Conservation (phyloP, 2,888 invertebrate genomes). For the Tenthredo amoena region DNA sequence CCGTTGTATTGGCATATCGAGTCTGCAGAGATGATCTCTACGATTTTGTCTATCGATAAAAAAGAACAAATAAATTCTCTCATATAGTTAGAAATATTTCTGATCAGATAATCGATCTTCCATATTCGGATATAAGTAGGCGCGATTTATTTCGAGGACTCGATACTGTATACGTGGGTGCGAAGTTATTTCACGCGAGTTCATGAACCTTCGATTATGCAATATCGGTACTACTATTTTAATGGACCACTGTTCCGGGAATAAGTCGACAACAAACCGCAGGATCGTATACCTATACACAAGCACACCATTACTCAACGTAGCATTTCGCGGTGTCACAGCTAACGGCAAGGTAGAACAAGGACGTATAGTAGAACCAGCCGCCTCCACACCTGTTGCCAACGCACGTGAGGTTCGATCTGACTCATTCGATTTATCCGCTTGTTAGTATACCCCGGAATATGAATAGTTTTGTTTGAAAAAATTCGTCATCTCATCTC, state of each 20-base stretch:
- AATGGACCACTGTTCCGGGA: constrained; percentile 17
- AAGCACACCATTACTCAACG: neutral
- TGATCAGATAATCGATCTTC: neutral
- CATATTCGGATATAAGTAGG: neutral
- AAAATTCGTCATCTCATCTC: neutral
- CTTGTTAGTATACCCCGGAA: neutral
- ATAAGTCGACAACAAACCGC: constrained; percentile 45
- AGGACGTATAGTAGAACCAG: constrained; percentile 16
- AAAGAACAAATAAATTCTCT: neutral
- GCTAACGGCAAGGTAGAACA: constrained; percentile 32
- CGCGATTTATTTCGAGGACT: neutral
- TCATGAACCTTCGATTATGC: constrained; percentile 15
- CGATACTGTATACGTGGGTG: too few relatives aligned
- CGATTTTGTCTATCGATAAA: neutral
- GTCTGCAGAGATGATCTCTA: neutral
- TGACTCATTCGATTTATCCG: constrained; percentile 27
- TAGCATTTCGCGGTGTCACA: neutral
- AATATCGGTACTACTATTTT: neutral
- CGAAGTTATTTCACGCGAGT: neutral
- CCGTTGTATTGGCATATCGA: neutral
- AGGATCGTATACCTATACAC: constrained; percentile 17
- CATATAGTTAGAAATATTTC: neutral
- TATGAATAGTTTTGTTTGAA: constrained; percentile 3
- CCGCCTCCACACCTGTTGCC: constrained; percentile 1
- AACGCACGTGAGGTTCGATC: constrained; percentile 18